Conservation (phyloP, 2,797 vertebrate genomes). For the Gadopsis marmoratus region DNA sequence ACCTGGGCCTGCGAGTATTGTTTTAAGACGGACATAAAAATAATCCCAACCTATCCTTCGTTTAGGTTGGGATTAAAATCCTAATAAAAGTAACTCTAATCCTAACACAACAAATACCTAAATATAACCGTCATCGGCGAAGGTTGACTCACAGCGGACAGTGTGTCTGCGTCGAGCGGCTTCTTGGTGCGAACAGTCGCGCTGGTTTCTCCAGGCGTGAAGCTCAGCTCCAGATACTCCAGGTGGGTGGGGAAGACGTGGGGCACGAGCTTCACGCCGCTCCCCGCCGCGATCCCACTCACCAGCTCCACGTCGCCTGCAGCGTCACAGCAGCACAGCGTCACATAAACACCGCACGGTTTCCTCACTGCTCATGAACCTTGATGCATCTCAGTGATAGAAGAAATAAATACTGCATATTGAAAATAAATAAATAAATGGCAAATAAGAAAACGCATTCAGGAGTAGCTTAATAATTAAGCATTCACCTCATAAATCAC, state of each 20-base stretch:
- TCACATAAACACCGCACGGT: no score
- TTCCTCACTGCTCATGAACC: no score
- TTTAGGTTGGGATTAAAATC: no score
- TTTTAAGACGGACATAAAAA: neutral
- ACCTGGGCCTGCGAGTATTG: neutral
- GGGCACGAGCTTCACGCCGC: slow-evolving; percentile 6
- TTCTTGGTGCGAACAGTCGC: slow-evolving; percentile 66
- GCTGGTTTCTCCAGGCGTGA: slow-evolving; percentile 8
- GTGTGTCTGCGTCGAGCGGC: slow-evolving; percentile 70
- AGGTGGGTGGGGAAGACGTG: rapidly evolving
- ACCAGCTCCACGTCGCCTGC: slow-evolving; percentile 82
- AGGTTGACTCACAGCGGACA: slow-evolving; percentile 11
- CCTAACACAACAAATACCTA: neutral
- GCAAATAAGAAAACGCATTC: no score
- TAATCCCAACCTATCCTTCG: no score
- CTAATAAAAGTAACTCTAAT: no score
- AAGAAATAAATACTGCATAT: no score
- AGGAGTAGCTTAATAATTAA: no score
- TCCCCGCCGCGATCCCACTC: slow-evolving; percentile 53
- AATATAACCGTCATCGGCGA: neutral
- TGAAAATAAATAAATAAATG: no score
- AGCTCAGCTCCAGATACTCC: slow-evolving; percentile 63
- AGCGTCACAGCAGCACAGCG: slow-evolving; percentile 39
- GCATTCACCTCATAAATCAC: no score
- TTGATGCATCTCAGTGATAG: neutral